These are phyloP conservation scores for Drosophila greeni DNA, from an alignment of 2,888 invertebrate genomes.

Conservation along the genomic window DNA sequence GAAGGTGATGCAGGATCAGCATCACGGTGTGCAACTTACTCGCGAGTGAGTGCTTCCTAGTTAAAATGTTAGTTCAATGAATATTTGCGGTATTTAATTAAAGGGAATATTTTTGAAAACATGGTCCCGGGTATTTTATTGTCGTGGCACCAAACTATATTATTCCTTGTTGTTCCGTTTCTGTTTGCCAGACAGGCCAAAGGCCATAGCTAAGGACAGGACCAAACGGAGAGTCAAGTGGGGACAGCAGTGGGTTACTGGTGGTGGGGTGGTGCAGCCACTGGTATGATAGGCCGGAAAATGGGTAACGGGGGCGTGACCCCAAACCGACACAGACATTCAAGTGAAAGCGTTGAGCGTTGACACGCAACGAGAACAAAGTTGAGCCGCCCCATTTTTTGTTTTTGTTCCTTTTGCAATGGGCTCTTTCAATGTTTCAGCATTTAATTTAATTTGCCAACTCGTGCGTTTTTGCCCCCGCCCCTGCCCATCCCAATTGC, in stretches of 20 bases:
- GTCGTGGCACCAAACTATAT: neutral
- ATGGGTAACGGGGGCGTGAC: constrained; percentile 66
- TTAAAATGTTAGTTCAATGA: no score
- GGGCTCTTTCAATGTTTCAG: constrained; percentile 50
- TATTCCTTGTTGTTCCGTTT: constrained; percentile 13
- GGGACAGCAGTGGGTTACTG: constrained; percentile 2
- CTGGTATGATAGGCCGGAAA: constrained; percentile 18
- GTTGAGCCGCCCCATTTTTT: constrained; percentile 44
- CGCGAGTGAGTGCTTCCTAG: no score
- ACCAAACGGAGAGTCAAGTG: constrained; percentile 51
- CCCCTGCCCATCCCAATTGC: neutral
- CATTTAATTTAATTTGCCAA: constrained; percentile 68
- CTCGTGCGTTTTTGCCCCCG: constrained; percentile 42
- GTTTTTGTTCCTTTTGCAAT: constrained; percentile 24
- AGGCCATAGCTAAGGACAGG: constrained; percentile 40
- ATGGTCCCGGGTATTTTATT: no score
- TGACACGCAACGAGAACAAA: constrained; percentile 64
- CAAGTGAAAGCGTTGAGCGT: constrained; percentile 70
- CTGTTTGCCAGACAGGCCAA: constrained; percentile 52
- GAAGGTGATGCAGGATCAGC: neutral
- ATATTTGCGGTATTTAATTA: no score
- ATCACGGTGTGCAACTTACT: no score
- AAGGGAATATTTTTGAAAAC: neutral
- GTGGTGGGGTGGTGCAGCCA: constrained; percentile 22
- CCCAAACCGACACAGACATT: constrained; percentile 69